phyloP scores from a whole-genome alignment of 2,797 vertebrate genomes.

The Anableps anableps region DNA sequence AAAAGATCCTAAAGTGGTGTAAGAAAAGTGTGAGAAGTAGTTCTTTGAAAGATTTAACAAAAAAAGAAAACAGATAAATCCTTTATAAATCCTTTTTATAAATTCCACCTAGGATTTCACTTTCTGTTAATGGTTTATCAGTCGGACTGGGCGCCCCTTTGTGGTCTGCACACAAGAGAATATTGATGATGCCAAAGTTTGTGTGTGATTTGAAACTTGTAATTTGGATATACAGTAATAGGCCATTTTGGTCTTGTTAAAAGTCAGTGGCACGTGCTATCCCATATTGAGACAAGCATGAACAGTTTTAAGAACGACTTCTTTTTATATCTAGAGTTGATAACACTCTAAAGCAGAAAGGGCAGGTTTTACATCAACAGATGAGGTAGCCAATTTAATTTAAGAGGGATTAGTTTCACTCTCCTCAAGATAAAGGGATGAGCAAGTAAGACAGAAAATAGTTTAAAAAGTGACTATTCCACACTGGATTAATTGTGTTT shows the following conservation, averaged over 20 bases:
- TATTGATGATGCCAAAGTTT: neutral
- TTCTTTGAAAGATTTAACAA: neutral
- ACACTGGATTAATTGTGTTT: slow-evolving; percentile 22
- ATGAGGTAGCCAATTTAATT: neutral
- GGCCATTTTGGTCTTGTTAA: neutral
- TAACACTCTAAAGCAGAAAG: neutral
- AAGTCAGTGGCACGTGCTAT: neutral
- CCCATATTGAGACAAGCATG: neutral
- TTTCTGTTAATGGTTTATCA: neutral
- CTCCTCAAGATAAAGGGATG: slow-evolving; percentile 3
- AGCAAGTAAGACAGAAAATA: slow-evolving; percentile 1
- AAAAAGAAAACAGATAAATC: too few relatives aligned
- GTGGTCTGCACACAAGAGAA: neutral
- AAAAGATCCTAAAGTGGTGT: too few relatives aligned
- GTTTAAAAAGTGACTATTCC: neutral
- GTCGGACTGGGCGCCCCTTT: neutral
- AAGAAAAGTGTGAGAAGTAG: too few relatives aligned
- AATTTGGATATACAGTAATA: neutral
- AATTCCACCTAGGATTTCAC: neutral
- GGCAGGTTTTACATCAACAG: neutral
- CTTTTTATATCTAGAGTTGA: neutral
- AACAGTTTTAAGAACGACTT: neutral
- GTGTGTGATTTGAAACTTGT: neutral
- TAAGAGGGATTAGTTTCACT: neutral
- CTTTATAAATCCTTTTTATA: too few relatives aligned